Conservation (phyloP, 2,113 vertebrate genomes). For the Loxodonta africana region DNA sequence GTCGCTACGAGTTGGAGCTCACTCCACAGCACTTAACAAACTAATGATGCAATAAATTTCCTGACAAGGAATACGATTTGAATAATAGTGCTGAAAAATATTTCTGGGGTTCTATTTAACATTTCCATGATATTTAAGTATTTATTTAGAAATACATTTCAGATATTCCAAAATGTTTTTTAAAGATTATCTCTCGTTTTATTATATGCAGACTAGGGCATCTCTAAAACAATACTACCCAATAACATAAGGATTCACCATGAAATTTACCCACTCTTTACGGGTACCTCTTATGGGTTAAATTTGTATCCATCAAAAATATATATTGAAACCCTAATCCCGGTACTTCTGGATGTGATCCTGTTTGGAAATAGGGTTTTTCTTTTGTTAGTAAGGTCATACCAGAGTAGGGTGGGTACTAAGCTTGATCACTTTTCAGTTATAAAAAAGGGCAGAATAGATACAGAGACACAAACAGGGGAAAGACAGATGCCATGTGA, state of each 20-base stretch:
- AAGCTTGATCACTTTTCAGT: background rate
- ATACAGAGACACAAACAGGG: background rate
- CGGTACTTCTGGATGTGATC: background rate
- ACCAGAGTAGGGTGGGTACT: background rate
- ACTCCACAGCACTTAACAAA: too few relatives aligned
- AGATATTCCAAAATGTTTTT: background rate
- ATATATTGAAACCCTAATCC: background rate
- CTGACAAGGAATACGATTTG: background rate
- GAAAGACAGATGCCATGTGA: background rate
- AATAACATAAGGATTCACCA: background rate
- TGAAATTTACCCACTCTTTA: background rate
- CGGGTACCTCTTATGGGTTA: background rate
- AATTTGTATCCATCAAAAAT: background rate
- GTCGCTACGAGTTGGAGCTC: too few relatives aligned
- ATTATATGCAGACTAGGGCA: background rate
- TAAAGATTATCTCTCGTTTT: background rate
- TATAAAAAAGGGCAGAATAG: background rate
- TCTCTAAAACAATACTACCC: constrained; percentile 6
- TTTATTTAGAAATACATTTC: constrained; percentile 36
- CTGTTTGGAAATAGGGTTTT: background rate
- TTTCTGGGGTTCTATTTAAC: background rate
- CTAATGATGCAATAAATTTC: background rate
- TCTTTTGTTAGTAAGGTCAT: background rate
- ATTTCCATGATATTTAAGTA: background rate
- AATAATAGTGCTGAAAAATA: background rate